These are phyloP conservation scores for Helicoverpa zea DNA, from an alignment of 1,140 invertebrate species.

Conservation along the genomic window DNA sequence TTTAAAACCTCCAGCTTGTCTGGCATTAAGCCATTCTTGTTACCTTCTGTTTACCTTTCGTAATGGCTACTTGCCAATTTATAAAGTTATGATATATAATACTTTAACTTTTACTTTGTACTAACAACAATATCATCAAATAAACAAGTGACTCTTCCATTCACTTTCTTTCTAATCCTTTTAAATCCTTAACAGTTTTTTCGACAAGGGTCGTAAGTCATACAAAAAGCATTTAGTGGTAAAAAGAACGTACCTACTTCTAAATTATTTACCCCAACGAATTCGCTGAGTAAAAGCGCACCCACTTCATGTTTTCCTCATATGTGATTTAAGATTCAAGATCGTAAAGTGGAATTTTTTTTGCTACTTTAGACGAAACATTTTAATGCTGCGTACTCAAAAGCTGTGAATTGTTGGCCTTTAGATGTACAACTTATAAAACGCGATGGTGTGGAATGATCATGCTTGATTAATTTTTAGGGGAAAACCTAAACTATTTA, in stretches of 20 bases:
- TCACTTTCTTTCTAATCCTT: background rate
- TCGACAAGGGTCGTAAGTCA: background rate
- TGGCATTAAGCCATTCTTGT: constrained; percentile 49
- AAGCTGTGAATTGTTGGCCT: background rate
- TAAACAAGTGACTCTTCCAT: background rate
- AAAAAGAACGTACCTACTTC: constrained; percentile 12
- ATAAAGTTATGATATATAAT: constrained; percentile 30
- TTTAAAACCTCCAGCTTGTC: constrained; percentile 26
- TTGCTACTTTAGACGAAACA: constrained; percentile 26
- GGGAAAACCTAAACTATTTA: too few species aligned
- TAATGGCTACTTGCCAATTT: constrained; percentile 49
- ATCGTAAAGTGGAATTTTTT: constrained; percentile 21
- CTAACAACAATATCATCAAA: constrained; percentile 9
- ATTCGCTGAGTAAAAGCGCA: constrained; percentile 20
- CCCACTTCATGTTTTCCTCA: constrained; percentile 29
- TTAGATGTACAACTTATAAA: too few species aligned
- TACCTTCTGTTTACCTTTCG: constrained; percentile 43
- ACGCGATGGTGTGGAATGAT: too few species aligned
- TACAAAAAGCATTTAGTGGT: constrained; percentile 9
- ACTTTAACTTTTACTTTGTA: constrained; percentile 6
- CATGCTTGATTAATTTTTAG: too few species aligned
- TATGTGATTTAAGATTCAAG: constrained; percentile 31
- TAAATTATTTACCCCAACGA: constrained; percentile 21
- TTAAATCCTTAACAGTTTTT: too few species aligned
- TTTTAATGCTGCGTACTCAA: constrained; percentile 29